Conservation (phyloP, 2,888 invertebrate genomes). For the Pseudococcus jackbeardsleyi region DNA sequence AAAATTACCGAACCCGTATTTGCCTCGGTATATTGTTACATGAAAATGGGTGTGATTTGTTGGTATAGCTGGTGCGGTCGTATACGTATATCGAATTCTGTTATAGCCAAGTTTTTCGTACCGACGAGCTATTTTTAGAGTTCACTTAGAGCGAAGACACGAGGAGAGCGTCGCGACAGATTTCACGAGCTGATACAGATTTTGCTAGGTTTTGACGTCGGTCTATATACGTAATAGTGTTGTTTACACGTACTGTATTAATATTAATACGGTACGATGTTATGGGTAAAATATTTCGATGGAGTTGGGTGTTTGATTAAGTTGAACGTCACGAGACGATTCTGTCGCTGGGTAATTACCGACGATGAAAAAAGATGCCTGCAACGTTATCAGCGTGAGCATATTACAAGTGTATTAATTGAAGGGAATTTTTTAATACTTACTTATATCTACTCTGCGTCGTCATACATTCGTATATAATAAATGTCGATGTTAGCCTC, state of each 20-base stretch:
- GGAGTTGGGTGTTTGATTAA: not conserved
- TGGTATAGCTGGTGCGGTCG: not conserved
- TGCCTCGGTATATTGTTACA: conserved; percentile 35
- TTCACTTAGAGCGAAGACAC: not conserved
- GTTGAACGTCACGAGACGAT: not conserved
- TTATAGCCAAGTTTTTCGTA: conserved; percentile 26
- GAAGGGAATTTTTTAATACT: conserved; percentile 18
- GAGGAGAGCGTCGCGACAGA: not conserved
- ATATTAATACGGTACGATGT: not conserved
- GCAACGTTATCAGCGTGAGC: not conserved
- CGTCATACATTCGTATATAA: not conserved
- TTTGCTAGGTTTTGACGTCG: not conserved
- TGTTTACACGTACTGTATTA: not conserved
- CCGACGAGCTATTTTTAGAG: not conserved
- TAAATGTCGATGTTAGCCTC: not conserved
- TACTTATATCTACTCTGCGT: not conserved
- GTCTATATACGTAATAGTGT: not conserved
- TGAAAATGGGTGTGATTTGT: not conserved
- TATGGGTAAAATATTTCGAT: not conserved
- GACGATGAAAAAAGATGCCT: not conserved
- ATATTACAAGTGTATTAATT: not conserved
- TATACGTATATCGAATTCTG: not conserved
- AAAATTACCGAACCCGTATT: not conserved
- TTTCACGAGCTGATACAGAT: not conserved
- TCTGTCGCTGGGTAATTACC: not conserved